These are phyloP conservation scores for Batillaria attramentaria DNA, from an alignment of 1,140 invertebrate genomes.

Conservation along the genomic window DNA sequence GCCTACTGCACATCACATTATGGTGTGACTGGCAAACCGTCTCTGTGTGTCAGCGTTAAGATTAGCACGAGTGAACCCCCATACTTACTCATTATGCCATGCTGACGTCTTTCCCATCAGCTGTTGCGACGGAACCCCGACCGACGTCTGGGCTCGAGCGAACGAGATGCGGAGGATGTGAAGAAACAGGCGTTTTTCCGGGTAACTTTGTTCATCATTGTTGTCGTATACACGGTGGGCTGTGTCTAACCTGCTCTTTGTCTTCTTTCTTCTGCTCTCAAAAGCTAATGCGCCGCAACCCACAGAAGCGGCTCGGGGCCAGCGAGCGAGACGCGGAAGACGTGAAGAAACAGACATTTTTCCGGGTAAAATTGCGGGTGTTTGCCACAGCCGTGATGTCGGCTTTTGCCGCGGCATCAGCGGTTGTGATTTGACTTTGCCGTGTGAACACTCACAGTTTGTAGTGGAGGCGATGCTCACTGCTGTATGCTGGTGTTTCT, in stretches of 20 bases:
- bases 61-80: background rate
- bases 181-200: slow-evolving; percentile 96
- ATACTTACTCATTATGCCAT: slow-evolving; percentile 3
- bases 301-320: slow-evolving; percentile 39
- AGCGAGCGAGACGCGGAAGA: slow-evolving; percentile 42
- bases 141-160: slow-evolving; percentile 94
- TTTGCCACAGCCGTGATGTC: background rate
- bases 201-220: slow-evolving; percentile 54
- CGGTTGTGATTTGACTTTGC: background rate
- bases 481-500: background rate
- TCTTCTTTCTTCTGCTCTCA: slow-evolving; percentile 19
- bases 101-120: slow-evolving; percentile 73
- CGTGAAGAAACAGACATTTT: slow-evolving; percentile 38
- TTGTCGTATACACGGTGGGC: background rate
- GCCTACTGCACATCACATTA: no score
- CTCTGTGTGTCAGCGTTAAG: background rate
- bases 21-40: no score
- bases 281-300: slow-evolving; percentile 42
- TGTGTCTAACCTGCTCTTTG: background rate
- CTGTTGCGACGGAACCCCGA: slow-evolving; percentile 98
- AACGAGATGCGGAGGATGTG: slow-evolving; percentile 98
- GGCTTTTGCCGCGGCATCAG: no score
- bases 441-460: no score
- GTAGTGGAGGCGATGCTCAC: no score
- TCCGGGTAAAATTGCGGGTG: slow-evolving; percentile 34